These are phyloP conservation scores for Dasypolia templi DNA, from an alignment of 2,888 invertebrate species.

Conservation along the genomic window DNA sequence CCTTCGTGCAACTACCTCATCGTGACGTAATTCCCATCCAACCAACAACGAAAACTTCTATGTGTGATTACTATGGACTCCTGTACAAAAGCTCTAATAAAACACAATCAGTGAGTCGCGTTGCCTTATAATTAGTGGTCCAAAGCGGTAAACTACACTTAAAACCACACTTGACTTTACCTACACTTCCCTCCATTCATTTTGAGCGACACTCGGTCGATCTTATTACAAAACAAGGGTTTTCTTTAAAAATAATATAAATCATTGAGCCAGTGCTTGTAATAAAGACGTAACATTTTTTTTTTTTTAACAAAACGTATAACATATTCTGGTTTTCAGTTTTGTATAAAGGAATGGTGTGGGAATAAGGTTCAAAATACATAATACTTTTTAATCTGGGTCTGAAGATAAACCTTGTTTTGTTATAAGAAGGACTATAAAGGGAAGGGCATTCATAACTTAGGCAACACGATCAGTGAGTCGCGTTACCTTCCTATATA, in stretches of 20 bases:
- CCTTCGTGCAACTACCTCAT: too few relatives aligned
- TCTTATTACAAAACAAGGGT: background rate
- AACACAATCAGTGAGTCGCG: background rate
- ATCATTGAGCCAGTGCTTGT: background rate
- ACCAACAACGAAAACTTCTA: background rate
- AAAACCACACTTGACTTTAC: too few relatives aligned
- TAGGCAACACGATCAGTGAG: conserved; percentile 34
- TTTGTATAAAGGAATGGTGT: background rate
- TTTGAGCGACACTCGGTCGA: background rate
- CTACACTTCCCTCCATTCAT: background rate
- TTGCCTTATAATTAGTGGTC: background rate
- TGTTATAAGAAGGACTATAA: background rate
- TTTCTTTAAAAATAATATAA: background rate
- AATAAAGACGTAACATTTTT: background rate
- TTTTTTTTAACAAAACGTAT: background rate
- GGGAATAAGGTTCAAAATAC: background rate
- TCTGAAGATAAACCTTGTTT: background rate
- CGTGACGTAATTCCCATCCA: too few relatives aligned
- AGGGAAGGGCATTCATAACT: background rate
- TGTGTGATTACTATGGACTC: background rate
- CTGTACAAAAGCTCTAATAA: background rate
- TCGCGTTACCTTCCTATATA: conserved; percentile 34
- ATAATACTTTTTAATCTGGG: background rate
- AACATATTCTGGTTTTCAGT: background rate
- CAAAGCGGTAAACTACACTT: too few relatives aligned